phyloP scores from a whole-genome alignment of 2,797 vertebrate genomes.

The Halcyon smyrnensis region DNA sequence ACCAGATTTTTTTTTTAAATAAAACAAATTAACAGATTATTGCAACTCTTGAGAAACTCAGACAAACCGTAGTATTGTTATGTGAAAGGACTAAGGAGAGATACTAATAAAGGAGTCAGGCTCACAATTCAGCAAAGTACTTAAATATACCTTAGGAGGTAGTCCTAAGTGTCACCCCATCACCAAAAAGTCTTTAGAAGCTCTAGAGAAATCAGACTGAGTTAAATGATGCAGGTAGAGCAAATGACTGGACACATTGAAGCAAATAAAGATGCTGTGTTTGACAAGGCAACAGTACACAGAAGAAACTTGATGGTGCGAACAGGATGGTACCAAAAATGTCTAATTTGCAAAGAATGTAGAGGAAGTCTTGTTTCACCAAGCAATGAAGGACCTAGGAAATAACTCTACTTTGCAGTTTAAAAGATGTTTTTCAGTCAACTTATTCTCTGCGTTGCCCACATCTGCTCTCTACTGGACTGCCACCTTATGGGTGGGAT shows the following conservation, averaged over 20 bases:
- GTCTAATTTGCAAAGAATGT: background rate
- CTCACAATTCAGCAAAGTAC: background rate
- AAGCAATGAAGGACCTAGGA: background rate
- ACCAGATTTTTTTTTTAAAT: background rate
- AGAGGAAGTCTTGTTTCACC: background rate
- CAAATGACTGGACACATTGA: background rate
- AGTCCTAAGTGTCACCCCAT: background rate
- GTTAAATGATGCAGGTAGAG: background rate
- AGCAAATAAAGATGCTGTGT: background rate
- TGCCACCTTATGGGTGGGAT: background rate
- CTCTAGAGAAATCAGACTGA: background rate
- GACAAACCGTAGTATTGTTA: background rate
- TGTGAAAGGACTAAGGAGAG: background rate
- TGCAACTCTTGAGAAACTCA: background rate
- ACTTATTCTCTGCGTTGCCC: background rate
- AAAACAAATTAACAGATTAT: background rate
- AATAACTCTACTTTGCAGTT: background rate
- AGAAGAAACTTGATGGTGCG: background rate
- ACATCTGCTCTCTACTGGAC: background rate
- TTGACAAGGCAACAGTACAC: background rate
- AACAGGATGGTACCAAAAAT: background rate
- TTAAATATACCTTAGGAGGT: background rate
- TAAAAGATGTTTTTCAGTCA: background rate
- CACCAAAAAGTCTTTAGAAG: background rate
- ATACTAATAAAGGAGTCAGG: background rate